phyloP scores from a whole-genome alignment of 2,797 vertebrate genomes.

The Galaxias olidus region DNA sequence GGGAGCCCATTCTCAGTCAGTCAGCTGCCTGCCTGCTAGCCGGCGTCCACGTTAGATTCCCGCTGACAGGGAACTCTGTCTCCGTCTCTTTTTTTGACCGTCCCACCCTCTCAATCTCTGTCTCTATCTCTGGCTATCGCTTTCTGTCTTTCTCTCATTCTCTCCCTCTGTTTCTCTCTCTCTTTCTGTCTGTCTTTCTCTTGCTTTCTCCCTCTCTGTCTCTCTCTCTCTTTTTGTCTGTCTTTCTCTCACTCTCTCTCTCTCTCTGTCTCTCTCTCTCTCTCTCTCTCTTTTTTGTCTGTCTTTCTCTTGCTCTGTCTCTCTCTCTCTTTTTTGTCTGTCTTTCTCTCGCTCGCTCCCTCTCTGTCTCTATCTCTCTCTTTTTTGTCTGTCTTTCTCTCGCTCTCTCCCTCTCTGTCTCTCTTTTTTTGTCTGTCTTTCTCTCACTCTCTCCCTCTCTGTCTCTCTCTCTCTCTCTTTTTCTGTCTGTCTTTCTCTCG shows the following conservation, averaged over 20 bases:
- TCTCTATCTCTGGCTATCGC: neutral
- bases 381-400: slow-evolving; percentile 9
- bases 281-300: slow-evolving; percentile 8
- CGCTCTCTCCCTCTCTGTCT: slow-evolving; percentile 39
- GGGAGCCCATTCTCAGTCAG: slow-evolving; percentile 60
- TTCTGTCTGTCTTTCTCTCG: neutral
- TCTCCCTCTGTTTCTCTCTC: slow-evolving; percentile 30
- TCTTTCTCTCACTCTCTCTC: slow-evolving; percentile 21
- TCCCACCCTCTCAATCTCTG: slow-evolving; percentile 12
- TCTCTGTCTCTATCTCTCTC: neutral
- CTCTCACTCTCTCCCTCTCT: slow-evolving; percentile 18
- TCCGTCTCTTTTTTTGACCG: slow-evolving; percentile 41
- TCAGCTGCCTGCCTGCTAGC: slow-evolving; percentile 64
- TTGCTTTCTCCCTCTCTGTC: slow-evolving; percentile 34
- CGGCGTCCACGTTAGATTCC: slow-evolving; percentile 56
- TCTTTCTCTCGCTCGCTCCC: slow-evolving; percentile 1
- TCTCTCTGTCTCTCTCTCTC: neutral
- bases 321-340: slow-evolving; percentile 44
- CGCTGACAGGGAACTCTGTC: slow-evolving; percentile 53
- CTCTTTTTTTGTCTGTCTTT: slow-evolving; percentile 14
- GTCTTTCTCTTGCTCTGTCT: neutral
- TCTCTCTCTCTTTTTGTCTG: slow-evolving; percentile 5
- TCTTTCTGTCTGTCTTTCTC: slow-evolving; percentile 45
- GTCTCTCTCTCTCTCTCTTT: slow-evolving; percentile 1
- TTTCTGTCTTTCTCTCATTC: neutral